phyloP scores from a whole-genome alignment of 1,140 invertebrate genomes.

The Aethina tumida region DNA sequence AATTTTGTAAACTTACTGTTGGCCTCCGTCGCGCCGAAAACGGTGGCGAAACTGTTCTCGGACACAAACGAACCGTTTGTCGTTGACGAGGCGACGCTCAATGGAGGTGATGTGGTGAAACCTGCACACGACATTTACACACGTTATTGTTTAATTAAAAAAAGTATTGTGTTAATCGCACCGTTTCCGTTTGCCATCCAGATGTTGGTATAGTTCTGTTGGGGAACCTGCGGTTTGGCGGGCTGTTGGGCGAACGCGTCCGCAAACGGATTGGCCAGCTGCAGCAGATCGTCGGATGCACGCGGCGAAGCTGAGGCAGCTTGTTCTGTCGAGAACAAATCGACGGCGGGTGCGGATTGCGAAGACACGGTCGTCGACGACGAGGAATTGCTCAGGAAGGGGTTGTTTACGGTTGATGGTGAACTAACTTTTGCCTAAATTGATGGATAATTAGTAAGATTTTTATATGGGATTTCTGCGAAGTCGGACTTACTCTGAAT shows the following conservation, averaged over 20 bases:
- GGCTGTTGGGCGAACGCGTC: conserved; percentile 63
- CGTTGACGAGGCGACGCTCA: conserved; percentile 25
- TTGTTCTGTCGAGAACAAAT: conserved; percentile 59
- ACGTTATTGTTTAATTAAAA: not conserved
- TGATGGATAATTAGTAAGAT: conserved; percentile 2
- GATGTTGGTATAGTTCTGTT: conserved; percentile 42
- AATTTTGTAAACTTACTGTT: conserved; percentile 49
- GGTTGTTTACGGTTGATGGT: conserved; percentile 61
- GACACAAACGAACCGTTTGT: conserved; percentile 69
- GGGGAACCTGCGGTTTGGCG: conserved; percentile 23
- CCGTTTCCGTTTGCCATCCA: conserved; percentile 62
- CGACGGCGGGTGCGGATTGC: conserved; percentile 48
- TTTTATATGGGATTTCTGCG: conserved; percentile 4
- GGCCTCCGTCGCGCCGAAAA: conserved; percentile 66
- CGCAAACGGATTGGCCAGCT: conserved; percentile 83
- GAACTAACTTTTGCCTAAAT: conserved; percentile 68
- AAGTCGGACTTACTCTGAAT: conserved; percentile 64
- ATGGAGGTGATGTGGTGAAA: conserved; percentile 5
- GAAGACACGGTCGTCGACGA: conserved; percentile 41
- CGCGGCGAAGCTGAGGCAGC: conserved; percentile 42
- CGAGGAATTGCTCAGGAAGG: conserved; percentile 59
- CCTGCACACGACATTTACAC: conserved; percentile 1
- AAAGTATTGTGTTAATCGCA: conserved; percentile 30
- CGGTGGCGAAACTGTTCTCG: conserved; percentile 75
- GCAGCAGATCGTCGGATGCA: conserved; percentile 82